These are phyloP conservation scores for Drosophila nikananu DNA, from an alignment of 1,140 invertebrate species.

Conservation along the genomic window DNA sequence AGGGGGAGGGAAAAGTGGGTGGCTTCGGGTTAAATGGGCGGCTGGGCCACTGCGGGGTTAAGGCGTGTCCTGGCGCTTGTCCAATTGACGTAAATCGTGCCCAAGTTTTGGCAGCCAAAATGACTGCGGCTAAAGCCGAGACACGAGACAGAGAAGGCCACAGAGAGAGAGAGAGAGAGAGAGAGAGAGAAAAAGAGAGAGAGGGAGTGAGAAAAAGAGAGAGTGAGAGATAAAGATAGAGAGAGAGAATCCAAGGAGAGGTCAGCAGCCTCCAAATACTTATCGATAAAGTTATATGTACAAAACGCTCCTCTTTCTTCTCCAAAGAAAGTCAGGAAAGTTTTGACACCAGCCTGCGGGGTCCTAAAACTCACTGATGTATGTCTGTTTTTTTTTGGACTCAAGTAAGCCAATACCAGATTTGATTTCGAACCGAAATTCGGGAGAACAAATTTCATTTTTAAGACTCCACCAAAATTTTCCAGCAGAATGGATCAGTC, in stretches of 20 bases:
- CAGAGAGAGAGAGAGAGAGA: neutral
- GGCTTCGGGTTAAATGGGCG: constrained; percentile 11
- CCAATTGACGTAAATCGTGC: constrained; percentile 80
- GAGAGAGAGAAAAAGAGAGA: neutral
- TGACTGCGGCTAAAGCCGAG: constrained; percentile 63
- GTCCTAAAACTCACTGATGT: neutral
- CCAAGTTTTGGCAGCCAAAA: constrained; percentile 75
- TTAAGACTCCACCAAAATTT: neutral
- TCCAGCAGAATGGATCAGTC: constrained; percentile 14
- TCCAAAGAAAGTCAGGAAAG: neutral
- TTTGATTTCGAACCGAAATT: constrained; percentile 6
- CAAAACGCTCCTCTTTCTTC: too few relatives aligned
- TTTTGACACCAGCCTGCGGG: neutral
- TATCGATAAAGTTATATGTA: neutral
- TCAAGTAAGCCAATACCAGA: neutral
- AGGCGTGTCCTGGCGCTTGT: constrained; percentile 65
- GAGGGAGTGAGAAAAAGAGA: neutral
- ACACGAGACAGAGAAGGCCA: constrained; percentile 19
- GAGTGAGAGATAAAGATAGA: neutral
- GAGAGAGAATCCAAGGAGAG: constrained; percentile 17
- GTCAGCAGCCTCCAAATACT: constrained; percentile 41
- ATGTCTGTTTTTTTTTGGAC: too few relatives aligned
- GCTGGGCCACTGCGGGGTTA: constrained; percentile 34
- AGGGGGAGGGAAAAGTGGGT: neutral
- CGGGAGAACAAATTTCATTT: neutral